Conservation (phyloP, 2,113 vertebrate genomes). For the Uria lomvia region DNA sequence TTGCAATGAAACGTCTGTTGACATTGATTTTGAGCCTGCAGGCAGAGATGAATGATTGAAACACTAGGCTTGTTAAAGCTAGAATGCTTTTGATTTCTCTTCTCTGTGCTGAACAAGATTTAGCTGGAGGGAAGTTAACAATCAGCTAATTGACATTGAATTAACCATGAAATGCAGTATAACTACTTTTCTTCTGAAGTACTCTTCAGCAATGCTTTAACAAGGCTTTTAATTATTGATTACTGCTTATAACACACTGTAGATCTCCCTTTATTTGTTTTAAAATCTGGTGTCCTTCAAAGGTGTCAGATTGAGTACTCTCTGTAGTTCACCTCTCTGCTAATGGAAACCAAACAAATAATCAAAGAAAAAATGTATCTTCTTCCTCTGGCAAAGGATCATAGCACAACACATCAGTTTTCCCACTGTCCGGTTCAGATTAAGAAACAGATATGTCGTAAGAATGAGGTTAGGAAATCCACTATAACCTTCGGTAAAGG, state of each 20-base stretch:
- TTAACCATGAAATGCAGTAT: conserved; percentile 97
- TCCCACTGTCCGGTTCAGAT: neutral
- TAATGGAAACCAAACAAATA: neutral
- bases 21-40: conserved; percentile 87
- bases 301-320: neutral
- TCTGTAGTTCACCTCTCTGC: neutral
- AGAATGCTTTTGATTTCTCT: conserved; percentile 93
- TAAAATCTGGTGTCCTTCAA: conserved; percentile 70
- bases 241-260: conserved; percentile 75
- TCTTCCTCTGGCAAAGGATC: neutral
- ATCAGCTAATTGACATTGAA: conserved; percentile 99
- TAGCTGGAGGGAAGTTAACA: conserved; percentile 96
- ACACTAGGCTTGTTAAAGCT: conserved; percentile 91
- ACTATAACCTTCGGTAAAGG: neutral
- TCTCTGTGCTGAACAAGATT: conserved; percentile 83
- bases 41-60: conserved; percentile 97
- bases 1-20: conserved; percentile 93
- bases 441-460: neutral
- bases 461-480: neutral
- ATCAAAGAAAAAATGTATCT: neutral
- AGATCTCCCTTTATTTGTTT: conserved; percentile 74
- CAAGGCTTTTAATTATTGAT: conserved; percentile 84
- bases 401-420: neutral
- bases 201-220: conserved; percentile 76
- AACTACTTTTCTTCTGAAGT: conserved; percentile 86